Conservation (phyloP, 2,113 vertebrate species). For the Psephotus haematonotus region DNA sequence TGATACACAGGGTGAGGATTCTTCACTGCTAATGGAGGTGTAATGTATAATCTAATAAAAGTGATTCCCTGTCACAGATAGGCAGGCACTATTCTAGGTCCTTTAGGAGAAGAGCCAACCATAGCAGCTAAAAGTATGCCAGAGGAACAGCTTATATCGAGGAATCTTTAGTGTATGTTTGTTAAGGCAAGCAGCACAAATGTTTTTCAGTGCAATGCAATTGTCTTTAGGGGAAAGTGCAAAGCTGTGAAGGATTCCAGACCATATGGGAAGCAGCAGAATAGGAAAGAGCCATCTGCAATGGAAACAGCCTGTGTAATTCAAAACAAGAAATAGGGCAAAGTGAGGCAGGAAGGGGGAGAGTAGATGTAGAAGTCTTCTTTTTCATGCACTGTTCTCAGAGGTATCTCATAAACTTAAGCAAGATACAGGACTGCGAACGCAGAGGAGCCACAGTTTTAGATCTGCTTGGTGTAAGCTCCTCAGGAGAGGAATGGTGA, state of each 20-base stretch:
- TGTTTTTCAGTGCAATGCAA: not conserved
- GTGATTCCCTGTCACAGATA: not conserved
- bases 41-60: not conserved
- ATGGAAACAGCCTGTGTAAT: not conserved
- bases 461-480: not conserved
- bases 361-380: not conserved
- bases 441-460: not conserved
- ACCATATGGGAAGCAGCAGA: conserved; percentile 5
- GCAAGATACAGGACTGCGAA: not conserved
- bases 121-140: not conserved
- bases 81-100: not conserved
- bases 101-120: not conserved
- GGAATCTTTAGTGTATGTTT: not conserved
- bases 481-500: not conserved
- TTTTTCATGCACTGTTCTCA: not conserved
- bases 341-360: not conserved
- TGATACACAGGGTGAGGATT: not conserved
- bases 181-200: conserved; percentile 3
- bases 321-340: not conserved
- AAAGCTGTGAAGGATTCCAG: conserved; percentile 15
- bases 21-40: not conserved
- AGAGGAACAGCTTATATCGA: not conserved
- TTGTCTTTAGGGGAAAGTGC: not conserved
- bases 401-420: not conserved
- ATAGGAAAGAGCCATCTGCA: not conserved